These are phyloP conservation scores for Lordiphosa mommai DNA, from an alignment of 1,140 invertebrate species.

Conservation along the genomic window DNA sequence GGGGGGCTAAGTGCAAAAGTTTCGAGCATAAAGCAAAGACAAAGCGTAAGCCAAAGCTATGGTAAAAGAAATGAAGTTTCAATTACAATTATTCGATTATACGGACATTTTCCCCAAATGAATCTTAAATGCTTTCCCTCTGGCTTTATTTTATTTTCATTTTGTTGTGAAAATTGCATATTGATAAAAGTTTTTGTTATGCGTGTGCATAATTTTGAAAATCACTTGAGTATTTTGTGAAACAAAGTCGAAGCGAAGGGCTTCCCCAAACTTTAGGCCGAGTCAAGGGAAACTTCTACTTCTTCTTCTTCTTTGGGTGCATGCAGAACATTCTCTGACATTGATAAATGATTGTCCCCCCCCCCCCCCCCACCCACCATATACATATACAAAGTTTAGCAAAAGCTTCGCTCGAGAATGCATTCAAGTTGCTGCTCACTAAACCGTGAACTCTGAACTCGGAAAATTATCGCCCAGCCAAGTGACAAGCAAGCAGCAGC, in stretches of 20 bases:
- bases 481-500: constrained; percentile 32
- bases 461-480: constrained; percentile 46
- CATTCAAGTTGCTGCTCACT: constrained; percentile 61
- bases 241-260: constrained; percentile 51
- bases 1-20: constrained; percentile 59
- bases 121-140: no score
- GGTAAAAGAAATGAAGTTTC: no score
- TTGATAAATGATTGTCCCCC: constrained; percentile 71
- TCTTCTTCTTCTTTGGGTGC: constrained; percentile 64
- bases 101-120: not conserved
- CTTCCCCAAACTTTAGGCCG: constrained; percentile 22
- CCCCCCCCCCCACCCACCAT: not conserved
- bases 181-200: constrained; percentile 37
- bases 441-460: constrained; percentile 61
- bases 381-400: constrained; percentile 40
- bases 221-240: constrained; percentile 65
- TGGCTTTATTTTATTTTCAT: not conserved
- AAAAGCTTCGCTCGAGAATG: constrained; percentile 52
- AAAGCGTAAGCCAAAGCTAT: constrained; percentile 54
- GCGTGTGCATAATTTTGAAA: constrained; percentile 73
- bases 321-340: constrained; percentile 71
- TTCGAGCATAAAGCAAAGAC: constrained; percentile 51
- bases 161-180: constrained; percentile 3
- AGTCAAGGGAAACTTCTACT: constrained; percentile 37
- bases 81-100: no score